These are phyloP conservation scores for Cherax destructor DNA, from an alignment of 1,140 invertebrate genomes.

Conservation along the genomic window DNA sequence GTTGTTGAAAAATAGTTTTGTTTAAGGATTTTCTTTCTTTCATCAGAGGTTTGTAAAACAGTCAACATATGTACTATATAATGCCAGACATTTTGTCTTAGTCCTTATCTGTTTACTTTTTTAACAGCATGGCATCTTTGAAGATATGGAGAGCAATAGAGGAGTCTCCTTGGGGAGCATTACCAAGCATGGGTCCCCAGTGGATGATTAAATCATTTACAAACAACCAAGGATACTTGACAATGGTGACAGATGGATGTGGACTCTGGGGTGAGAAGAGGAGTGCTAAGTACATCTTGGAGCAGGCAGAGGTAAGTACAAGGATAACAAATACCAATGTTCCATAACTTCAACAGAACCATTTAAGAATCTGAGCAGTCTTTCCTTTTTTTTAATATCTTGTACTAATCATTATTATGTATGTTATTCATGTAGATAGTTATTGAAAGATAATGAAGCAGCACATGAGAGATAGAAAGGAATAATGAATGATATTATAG, in stretches of 20 bases:
- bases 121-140: slow-evolving; percentile 10
- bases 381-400: background rate
- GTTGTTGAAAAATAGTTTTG: no score
- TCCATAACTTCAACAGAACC: no score
- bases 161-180: slow-evolving; percentile 28
- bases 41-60: no score
- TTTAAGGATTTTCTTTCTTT: no score
- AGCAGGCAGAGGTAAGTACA: slow-evolving; percentile 39
- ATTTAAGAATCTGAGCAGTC: no score
- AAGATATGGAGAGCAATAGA: slow-evolving; percentile 29
- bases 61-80: background rate
- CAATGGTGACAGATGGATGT: slow-evolving; percentile 47
- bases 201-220: slow-evolving; percentile 40
- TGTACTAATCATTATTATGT: background rate
- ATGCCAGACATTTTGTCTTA: background rate
- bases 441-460: no score
- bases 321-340: no score
- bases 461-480: no score
- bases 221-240: slow-evolving; percentile 7
- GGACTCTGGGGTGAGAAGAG: slow-evolving; percentile 44
- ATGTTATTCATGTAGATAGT: no score
- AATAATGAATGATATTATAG: no score
- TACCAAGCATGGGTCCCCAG: slow-evolving; percentile 34
- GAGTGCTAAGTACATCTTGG: slow-evolving; percentile 4
- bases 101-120: background rate